Percentiles rank a stretch among this genome's conserved stretches.
Evolutionary conservation across 2,888 invertebrate genomes (phyloP).

Genomic region (Ctena decussata): DNA sequence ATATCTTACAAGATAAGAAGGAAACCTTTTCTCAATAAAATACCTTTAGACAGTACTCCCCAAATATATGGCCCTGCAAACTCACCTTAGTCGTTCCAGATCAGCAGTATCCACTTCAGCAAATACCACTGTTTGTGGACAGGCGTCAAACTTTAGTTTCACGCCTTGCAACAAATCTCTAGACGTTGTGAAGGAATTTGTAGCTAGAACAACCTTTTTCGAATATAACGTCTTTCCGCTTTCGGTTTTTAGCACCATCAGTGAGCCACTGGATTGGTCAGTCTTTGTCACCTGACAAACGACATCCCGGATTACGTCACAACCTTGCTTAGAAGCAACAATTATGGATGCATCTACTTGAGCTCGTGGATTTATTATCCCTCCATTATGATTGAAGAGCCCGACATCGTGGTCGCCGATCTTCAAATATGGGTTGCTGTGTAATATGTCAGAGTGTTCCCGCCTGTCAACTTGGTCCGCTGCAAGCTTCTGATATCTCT

Average conservation of each 20-base stretch:
- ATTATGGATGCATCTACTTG: slow-evolving; percentile 61
- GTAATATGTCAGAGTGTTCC: background rate
- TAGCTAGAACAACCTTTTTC: slow-evolving; percentile 63
- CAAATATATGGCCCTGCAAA: too few relatives aligned
- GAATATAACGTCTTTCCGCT: slow-evolving; percentile 32
- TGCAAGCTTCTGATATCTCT: background rate
- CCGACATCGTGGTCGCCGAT: slow-evolving; percentile 33
- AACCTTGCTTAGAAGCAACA: slow-evolving; percentile 58
- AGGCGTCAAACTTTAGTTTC: slow-evolving; percentile 30
- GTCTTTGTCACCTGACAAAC: slow-evolving; percentile 41
- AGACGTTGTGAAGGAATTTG: slow-evolving; percentile 68
- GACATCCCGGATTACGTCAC: slow-evolving; percentile 65
- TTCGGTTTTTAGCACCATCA: slow-evolving; percentile 60
- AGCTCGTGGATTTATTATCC: slow-evolving; percentile 68
- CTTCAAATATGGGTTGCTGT: slow-evolving; percentile 51
- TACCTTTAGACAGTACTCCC: too few relatives aligned
- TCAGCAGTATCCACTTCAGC: slow-evolving; percentile 47
- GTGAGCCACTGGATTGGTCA: slow-evolving; percentile 31
- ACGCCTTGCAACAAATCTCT: slow-evolving; percentile 42
- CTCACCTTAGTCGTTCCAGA: slow-evolving; percentile 46
- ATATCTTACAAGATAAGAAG: too few relatives aligned
- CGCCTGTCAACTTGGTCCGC: background rate
- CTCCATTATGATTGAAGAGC: slow-evolving; percentile 49
- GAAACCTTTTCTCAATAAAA: too few relatives aligned
- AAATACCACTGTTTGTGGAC: slow-evolving; percentile 49